Percentiles rank a stretch among this genome's conserved stretches.
These are phyloP conservation scores for Gymnoscopelus braueri DNA, from an alignment of 2,797 vertebrate genomes.

Conservation along the genomic window DNA sequence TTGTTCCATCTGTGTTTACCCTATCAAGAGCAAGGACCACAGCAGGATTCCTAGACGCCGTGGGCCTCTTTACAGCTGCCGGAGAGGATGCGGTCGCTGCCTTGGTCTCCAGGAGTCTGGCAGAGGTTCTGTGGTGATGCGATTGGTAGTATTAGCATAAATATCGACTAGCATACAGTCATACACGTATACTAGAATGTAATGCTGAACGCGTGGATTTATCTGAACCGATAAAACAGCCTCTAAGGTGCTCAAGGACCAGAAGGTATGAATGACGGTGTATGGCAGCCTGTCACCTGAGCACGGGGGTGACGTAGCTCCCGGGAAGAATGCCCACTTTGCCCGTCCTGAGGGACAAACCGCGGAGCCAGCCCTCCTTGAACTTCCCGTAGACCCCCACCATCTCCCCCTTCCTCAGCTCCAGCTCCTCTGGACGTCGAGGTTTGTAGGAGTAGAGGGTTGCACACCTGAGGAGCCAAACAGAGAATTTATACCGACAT, in stretches of 20 bases:
- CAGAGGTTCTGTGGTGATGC: constrained; percentile 85
- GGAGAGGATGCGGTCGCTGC: constrained; percentile 75
- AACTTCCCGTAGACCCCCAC: constrained; percentile 91
- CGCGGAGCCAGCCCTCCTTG: constrained; percentile 93
- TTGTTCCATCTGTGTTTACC: constrained; percentile 75
- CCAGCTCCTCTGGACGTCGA: constrained; percentile 87
- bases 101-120: constrained; percentile 86
- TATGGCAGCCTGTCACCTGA: constrained; percentile 83
- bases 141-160: constrained; percentile 30
- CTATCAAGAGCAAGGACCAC: constrained; percentile 89
- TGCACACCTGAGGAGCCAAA: constrained; percentile 82
- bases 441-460: constrained; percentile 89
- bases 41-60: constrained; percentile 74
- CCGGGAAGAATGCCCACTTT: constrained; percentile 92
- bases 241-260: background rate
- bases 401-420: constrained; percentile 93
- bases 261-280: constrained; percentile 5
- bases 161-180: background rate
- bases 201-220: background rate
- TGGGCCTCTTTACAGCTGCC: constrained; percentile 75
- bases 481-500: background rate
- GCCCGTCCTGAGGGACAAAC: constrained; percentile 90
- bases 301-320: constrained; percentile 90
- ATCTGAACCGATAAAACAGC: constrained; percentile 1
- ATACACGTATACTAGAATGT: background rate